phyloP scores from a whole-genome alignment of 2,113 vertebrate genomes.

The Sylvietta virens region DNA sequence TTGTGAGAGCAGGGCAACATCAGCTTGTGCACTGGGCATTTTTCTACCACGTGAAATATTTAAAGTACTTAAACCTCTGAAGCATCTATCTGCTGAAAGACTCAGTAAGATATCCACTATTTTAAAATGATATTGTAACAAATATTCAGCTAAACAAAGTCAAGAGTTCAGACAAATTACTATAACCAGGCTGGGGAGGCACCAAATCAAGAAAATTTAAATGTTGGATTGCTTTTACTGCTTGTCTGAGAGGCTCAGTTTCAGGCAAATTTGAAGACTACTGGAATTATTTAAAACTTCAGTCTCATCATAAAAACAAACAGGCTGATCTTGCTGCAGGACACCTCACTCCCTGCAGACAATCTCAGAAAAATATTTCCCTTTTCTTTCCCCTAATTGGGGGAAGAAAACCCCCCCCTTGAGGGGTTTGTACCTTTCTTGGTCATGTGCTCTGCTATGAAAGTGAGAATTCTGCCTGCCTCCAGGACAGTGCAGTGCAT shows the following conservation, averaged over 20 bases:
- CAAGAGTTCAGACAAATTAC: background rate
- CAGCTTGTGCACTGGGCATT: background rate
- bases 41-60: background rate
- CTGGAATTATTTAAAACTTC: background rate
- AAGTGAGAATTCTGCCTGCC: background rate
- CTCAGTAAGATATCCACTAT: background rate
- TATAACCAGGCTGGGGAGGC: background rate
- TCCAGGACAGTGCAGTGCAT: background rate
- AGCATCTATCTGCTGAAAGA: background rate
- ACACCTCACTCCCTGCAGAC: background rate
- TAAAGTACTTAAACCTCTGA: background rate
- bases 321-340: background rate
- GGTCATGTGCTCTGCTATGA: fast-evolving
- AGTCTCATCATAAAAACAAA: background rate
- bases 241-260: background rate
- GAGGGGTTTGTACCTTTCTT: background rate
- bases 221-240: background rate
- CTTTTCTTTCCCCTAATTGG: background rate
- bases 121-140: background rate
- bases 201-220: background rate
- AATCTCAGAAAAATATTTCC: background rate
- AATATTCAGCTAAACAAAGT: background rate
- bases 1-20: background rate
- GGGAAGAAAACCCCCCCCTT: too few relatives aligned
- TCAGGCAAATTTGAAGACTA: background rate